Evolutionary conservation across 2,888 invertebrate genomes (phyloP), one percentile per base, ranked within the genome.

Genomic region (Dendrolimus houi): DNA sequence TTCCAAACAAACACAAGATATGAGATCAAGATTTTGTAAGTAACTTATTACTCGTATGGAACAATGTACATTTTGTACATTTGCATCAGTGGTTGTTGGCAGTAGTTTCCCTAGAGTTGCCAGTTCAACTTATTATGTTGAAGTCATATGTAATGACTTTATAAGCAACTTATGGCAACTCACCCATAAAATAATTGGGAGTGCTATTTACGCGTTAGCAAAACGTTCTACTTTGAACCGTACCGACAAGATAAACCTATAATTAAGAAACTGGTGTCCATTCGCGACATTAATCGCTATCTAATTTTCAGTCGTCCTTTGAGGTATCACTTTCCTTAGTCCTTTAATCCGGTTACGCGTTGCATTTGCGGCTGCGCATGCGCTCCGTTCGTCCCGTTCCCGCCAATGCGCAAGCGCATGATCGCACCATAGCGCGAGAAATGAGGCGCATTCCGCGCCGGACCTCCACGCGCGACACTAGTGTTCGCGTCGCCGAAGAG

Each of bases 381-480:
- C 47, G 47, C 47, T 10, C 47, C 47, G 47, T 47, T 47, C 12
- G 47, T 47, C 47, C 9, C 47, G 47, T 47, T 54, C 54, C 13
- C 52, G 47, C 40, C 41, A 29, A 55, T 54, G 56, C 42, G 56
- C 52, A 54, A 52, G 56, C 41, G 54, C 56, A 52, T 12, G 54
- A 41, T 40, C 52, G 8, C 14, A 40, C 10, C 12, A 12, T 9
- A 10, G 40, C n/a, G 41, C 53, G 12, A 13, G 55, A 17, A 40
- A 40, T 29, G 40, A 40, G 40, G 14, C 47, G 47, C 83, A 88
- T 76, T 88, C 79, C 84, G 89, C 87, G 89, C 78, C 75, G 72
- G 85, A 77, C 77, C 87, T 86, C 87, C 75, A 81, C 83, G 81
- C 84, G 87, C 85, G 88, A 86, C 84, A 70, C 59, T 55, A 64